A percentile compares a stretch with the other conserved stretches of the same genome.
Evolutionary conservation across 2,888 invertebrate species (phyloP).

Genomic region (Phengaris alcon): DNA sequence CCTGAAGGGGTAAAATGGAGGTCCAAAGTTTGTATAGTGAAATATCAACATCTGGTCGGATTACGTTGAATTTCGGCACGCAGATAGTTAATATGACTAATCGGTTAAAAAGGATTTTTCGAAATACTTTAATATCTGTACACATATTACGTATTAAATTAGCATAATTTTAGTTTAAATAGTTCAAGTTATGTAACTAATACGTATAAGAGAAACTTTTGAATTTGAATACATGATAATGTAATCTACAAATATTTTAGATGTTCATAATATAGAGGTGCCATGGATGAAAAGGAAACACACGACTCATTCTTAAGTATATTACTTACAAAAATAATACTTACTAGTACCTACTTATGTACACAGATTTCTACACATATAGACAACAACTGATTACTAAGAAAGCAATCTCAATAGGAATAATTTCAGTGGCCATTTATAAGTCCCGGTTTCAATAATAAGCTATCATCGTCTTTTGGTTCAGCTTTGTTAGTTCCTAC

Average conservation of each 20-base stretch:
- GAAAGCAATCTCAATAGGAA: not conserved
- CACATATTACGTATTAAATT: no score
- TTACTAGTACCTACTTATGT: not conserved
- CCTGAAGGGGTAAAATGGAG: no score
- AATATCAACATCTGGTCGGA: no score
- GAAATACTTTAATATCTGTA: no score
- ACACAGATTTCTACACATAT: not conserved
- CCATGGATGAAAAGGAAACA: not conserved
- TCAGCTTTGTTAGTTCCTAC: not conserved
- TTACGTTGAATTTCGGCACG: no score
- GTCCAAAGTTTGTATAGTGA: no score
- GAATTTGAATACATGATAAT: not conserved
- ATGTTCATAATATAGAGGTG: not conserved
- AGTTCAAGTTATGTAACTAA: not conserved
- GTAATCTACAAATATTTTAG: not conserved
- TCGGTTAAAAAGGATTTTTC: no score
- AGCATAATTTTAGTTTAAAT: not conserved
- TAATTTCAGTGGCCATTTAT: constrained; percentile 6
- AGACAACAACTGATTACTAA: not conserved
- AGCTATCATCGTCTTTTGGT: not conserved
- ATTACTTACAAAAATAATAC: constrained; percentile 8
- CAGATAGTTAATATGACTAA: no score
- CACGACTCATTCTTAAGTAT: not conserved
- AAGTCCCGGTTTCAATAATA: constrained; percentile 21
- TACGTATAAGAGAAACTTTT: not conserved